Conservation (phyloP, 2,113 vertebrate species). For the Sapajus apella region DNA sequence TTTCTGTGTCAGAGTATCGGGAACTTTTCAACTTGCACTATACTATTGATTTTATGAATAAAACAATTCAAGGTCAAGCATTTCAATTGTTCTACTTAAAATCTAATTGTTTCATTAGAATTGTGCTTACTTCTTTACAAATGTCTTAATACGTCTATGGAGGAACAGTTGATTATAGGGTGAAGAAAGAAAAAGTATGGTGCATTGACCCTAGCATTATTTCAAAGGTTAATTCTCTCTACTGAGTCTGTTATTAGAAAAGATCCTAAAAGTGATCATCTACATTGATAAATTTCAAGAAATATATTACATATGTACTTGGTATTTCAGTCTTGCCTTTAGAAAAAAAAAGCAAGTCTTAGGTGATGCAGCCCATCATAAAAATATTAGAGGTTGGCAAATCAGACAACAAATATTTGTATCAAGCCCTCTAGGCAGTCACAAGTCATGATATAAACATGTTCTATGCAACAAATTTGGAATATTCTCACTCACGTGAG, state of each 20-base stretch:
- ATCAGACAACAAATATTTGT: not conserved
- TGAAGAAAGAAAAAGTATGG: not conserved
- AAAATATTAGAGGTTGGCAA: not conserved
- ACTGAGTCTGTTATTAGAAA: not conserved
- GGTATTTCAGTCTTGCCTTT: not conserved
- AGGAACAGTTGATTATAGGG: not conserved
- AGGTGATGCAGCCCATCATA: not conserved
- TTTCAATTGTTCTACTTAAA: conserved; percentile 16
- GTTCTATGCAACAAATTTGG: not conserved
- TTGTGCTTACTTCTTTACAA: not conserved
- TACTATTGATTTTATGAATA: not conserved
- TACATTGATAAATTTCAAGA: not conserved
- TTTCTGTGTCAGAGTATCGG: not conserved
- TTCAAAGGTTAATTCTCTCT: not conserved
- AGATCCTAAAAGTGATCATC: not conserved
- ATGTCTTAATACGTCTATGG: not conserved
- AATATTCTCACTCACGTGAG: not conserved
- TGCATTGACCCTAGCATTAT: not conserved
- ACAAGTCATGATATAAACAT: not conserved
- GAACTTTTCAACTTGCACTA: not conserved
- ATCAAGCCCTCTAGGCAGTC: not conserved
- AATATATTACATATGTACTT: not conserved
- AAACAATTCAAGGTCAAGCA: not conserved
- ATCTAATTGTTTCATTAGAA: not conserved
- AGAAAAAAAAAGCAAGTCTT: not conserved